Conservation (phyloP, 2,113 vertebrate genomes). For the Neofelis nebulosa region DNA sequence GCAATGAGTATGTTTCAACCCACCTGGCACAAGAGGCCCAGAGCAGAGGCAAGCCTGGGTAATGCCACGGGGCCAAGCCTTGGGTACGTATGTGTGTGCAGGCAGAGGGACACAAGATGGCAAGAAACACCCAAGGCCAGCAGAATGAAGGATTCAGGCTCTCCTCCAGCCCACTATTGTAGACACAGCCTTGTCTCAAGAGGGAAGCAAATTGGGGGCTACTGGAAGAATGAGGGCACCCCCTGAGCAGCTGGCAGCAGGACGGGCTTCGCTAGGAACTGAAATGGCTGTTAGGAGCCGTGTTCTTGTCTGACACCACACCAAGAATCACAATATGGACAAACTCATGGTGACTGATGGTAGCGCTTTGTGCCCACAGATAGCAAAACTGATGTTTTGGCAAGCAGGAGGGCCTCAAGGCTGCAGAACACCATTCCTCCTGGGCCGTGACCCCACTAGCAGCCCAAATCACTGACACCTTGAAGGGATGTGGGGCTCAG, state of each 20-base stretch:
- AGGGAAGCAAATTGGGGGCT: background rate
- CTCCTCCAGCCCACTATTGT: rapidly evolving
- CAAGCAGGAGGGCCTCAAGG: background rate
- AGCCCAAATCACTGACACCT: background rate
- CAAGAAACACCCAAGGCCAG: background rate
- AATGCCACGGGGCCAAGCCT: too few species aligned
- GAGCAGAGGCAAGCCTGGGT: background rate
- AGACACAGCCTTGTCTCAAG: background rate
- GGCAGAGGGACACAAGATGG: background rate
- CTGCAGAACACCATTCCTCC: background rate
- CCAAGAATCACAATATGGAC: background rate
- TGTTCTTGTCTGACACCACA: background rate
- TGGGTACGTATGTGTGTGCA: background rate
- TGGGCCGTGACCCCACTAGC: background rate
- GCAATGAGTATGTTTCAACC: background rate
- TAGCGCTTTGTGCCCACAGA: background rate
- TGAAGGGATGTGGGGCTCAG: background rate
- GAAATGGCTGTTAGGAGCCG: background rate
- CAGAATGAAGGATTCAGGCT: background rate
- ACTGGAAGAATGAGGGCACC: background rate
- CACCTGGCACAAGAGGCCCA: background rate
- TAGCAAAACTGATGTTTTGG: background rate
- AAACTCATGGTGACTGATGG: background rate
- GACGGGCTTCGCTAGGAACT: background rate
- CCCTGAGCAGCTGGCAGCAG: background rate